Base-by-base conservation (phyloP, 2,888 invertebrate genomes). In the Chymomyza caudatula region DNA sequence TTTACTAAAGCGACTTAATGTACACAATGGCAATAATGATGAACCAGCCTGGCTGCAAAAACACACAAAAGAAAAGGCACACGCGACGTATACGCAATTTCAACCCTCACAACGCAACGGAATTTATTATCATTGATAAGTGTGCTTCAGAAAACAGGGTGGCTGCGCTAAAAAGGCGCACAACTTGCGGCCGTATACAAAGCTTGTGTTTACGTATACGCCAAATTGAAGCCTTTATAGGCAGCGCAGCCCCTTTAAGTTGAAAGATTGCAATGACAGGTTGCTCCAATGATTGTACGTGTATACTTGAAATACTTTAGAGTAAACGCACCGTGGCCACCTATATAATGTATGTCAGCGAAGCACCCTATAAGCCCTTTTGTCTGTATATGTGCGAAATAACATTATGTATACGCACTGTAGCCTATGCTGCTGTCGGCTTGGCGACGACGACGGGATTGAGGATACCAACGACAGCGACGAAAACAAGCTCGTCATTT, bases 51-150 rank as follows among this genome's bases (percentile, higher is more conserved):
- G 22, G 15, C 15, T 20, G 6, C 22, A n/a, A n/a, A 53, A 23
- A 53, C 23, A 25, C 23, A 53, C 53, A 53, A 23, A 25, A 4
- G 3, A 1, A 13, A 23, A n/a, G 13, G 37, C 15, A 15, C 29
- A 19, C 37, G 25, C 15, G 37, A n/a, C 73, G 78, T 71, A 78
- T 81, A 84, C 81, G 71, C 73, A 69, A 78, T 77, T 77, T 78
- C 79, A 77, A 86, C 86, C 86, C 86, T 75, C 78, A 64, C 73
- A 68, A 23, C 60, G 20, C 72, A 44, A 47, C 37, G 60, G 20
- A 67, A 73, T 68, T 82, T 76, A 73, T 76, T 84, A 82, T 87
- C 87, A 82, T 75, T 78, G 79, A 79, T 76, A 81, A 81, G 74
- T 79, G 72, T 52, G 75, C 70, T 61, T 53, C 47, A 42, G 20